phyloP scores from a whole-genome alignment of 1,140 invertebrate genomes.

The Mizuhopecten yessoensis region DNA sequence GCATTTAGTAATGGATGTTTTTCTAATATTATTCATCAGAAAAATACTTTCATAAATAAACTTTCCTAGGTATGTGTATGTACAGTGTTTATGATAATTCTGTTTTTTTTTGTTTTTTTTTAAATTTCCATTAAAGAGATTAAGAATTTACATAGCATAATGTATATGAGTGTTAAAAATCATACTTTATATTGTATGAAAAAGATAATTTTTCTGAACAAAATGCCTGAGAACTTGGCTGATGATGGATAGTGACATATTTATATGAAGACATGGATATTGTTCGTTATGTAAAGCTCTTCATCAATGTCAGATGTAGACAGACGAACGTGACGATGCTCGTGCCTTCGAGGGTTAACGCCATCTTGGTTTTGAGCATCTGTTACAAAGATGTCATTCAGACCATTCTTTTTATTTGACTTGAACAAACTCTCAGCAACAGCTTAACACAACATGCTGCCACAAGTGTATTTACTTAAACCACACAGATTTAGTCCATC shows the following conservation, averaged over 20 bases:
- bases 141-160: too few relatives aligned
- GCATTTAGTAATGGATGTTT: too few relatives aligned
- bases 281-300: conserved; percentile 23
- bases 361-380: neutral
- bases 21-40: too few relatives aligned
- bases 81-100: too few relatives aligned
- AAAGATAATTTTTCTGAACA: neutral
- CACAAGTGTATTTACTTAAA: conserved; percentile 18
- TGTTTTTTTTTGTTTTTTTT: too few relatives aligned
- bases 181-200: neutral
- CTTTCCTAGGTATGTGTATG: too few relatives aligned
- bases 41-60: too few relatives aligned
- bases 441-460: conserved; percentile 25
- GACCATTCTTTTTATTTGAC: neutral
- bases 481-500: neutral
- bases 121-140: too few relatives aligned
- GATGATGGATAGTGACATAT: conserved; percentile 1
- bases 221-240: neutral
- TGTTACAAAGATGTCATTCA: neutral
- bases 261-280: neutral
- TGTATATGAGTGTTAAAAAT: too few relatives aligned
- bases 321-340: neutral
- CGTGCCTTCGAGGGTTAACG: neutral
- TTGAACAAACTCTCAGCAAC: conserved; percentile 39
- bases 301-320: conserved; percentile 2